Evolutionary conservation across 2,888 invertebrate genomes (phyloP).

Genomic region (Venusia cambrica): DNA sequence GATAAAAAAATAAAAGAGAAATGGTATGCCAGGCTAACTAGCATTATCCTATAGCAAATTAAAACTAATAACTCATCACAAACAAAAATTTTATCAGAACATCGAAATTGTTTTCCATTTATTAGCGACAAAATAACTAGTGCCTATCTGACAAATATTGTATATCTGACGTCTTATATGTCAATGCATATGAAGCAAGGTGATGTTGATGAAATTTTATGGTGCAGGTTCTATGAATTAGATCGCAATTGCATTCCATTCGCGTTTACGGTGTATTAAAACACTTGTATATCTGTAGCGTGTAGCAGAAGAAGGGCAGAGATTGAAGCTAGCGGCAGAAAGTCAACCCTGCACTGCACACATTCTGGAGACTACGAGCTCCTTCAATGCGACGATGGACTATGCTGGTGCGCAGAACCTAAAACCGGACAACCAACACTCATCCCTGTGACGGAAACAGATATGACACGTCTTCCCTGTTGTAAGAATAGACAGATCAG

Average conservation of each 20-base stretch:
- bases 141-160: no score
- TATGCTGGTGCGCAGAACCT: conserved; percentile 86
- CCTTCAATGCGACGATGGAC: conserved; percentile 84
- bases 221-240: background rate
- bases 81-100: conserved; percentile 20
- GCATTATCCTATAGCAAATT: conserved; percentile 8
- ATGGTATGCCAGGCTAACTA: conserved; percentile 3
- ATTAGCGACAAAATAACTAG: no score
- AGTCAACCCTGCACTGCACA: conserved; percentile 84
- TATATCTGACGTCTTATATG: no score
- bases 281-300: conserved; percentile 59
- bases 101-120: conserved; percentile 6
- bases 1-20: conserved; percentile 8
- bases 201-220: no score
- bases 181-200: no score
- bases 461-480: conserved; percentile 83
- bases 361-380: conserved; percentile 84
- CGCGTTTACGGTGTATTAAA: no score
- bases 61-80: conserved; percentile 6
- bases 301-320: conserved; percentile 83
- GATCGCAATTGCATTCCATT: no score
- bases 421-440: conserved; percentile 81
- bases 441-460: conserved; percentile 77
- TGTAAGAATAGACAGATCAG: conserved; percentile 74
- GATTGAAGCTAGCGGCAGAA: conserved; percentile 63